phyloP scores from a whole-genome alignment of 2,888 invertebrate species.

The Empis livida region DNA sequence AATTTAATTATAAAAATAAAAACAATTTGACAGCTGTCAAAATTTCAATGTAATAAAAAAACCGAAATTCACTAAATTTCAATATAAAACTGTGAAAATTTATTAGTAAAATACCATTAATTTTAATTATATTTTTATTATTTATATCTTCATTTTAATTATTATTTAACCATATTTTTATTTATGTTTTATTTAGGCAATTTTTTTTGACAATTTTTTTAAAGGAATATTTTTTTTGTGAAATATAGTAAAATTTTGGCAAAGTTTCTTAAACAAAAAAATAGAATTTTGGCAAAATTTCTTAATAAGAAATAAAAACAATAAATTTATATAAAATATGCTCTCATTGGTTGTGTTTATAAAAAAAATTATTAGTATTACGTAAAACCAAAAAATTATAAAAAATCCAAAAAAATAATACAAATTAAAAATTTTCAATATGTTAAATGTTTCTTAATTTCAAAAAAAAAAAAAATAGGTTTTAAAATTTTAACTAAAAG shows the following conservation, averaged over 20 bases:
- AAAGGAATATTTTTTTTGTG: background rate
- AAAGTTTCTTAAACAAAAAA: background rate
- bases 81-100: too few relatives aligned
- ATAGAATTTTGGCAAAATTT: background rate
- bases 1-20: background rate
- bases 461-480: too few relatives aligned
- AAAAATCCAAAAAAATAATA: slow-evolving; percentile 15
- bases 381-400: too few relatives aligned
- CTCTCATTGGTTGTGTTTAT: slow-evolving; percentile 38
- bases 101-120: background rate
- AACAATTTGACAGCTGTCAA: too few relatives aligned
- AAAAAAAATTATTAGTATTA: slow-evolving; percentile 35
- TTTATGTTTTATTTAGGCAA: too few relatives aligned
- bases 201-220: background rate
- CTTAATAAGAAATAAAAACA: slow-evolving; percentile 2
- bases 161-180: too few relatives aligned
- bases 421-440: too few relatives aligned
- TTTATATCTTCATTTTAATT: too few relatives aligned
- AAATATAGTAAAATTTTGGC: background rate
- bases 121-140: background rate
- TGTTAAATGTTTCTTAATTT: too few relatives aligned
- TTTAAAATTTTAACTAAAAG: too few relatives aligned
- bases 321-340: slow-evolving; percentile 20
- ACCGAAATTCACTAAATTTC: too few relatives aligned
- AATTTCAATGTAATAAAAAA: too few relatives aligned